Conservation (phyloP, 2,113 vertebrate genomes). For the Grammomys surdaster region DNA sequence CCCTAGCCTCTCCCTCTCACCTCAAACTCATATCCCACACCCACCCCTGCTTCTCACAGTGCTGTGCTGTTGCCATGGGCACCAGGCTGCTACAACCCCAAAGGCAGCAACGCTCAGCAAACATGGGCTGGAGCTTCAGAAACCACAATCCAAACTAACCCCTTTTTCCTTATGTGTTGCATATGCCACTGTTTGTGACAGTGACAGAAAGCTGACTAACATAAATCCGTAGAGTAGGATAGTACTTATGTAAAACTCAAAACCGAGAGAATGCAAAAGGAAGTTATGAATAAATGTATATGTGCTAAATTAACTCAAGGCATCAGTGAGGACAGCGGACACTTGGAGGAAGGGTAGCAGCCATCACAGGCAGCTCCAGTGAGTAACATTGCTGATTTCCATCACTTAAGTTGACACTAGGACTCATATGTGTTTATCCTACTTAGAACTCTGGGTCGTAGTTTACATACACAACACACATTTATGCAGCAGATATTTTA, state of each 20-base stretch:
- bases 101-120: not conserved
- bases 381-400: not conserved
- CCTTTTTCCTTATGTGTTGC: not conserved
- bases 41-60: not conserved
- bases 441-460: not conserved
- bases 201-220: not conserved
- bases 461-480: not conserved
- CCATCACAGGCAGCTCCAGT: not conserved
- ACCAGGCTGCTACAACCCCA: not conserved
- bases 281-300: not conserved
- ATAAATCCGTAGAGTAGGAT: not conserved
- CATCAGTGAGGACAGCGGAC: not conserved
- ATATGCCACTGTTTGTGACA: not conserved
- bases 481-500: slow-evolving; percentile 4
- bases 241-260: slow-evolving; percentile 50
- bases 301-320: slow-evolving; percentile 11
- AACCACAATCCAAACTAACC: not conserved
- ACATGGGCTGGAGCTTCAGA: not conserved
- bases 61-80: not conserved
- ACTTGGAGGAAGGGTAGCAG: not conserved
- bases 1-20: not conserved
- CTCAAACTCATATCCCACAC: no score
- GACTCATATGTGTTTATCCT: not conserved
- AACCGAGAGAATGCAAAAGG: slow-evolving; percentile 37
- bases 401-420: not conserved